These are phyloP conservation scores for Parochlus steinenii DNA, from an alignment of 2,888 invertebrate species.

Conservation along the genomic window DNA sequence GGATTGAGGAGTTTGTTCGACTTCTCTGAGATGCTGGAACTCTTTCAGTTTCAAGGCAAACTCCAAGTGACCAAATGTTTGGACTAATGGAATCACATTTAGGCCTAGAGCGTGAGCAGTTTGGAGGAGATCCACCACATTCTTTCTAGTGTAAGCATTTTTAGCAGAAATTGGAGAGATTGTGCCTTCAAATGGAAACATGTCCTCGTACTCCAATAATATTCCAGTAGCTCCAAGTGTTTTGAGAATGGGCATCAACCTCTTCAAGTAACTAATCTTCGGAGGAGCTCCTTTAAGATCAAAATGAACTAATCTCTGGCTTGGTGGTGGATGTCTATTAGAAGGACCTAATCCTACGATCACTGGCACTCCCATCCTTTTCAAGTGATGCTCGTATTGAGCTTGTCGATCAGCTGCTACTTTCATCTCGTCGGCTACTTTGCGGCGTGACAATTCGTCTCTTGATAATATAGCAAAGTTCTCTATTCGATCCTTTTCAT, in stretches of 20 bases:
- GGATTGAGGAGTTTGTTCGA: slow-evolving; percentile 36
- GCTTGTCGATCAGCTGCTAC: slow-evolving; percentile 24
- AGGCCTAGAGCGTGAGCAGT: slow-evolving; percentile 38
- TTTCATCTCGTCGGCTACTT: slow-evolving; percentile 25
- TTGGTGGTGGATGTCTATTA: slow-evolving; percentile 23
- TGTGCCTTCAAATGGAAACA: slow-evolving; percentile 53
- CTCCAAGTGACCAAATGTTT: slow-evolving; percentile 63
- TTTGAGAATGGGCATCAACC: slow-evolving; percentile 38
- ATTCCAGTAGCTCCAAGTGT: slow-evolving; percentile 55
- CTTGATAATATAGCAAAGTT: slow-evolving; percentile 28
- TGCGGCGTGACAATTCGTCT: slow-evolving; percentile 25
- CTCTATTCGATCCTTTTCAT: slow-evolving; percentile 19
- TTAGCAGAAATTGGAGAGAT: slow-evolving; percentile 37
- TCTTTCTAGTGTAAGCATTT: slow-evolving; percentile 40
- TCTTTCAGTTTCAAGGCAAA: slow-evolving; percentile 49
- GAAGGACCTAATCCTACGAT: slow-evolving; percentile 27
- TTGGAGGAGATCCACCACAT: slow-evolving; percentile 39
- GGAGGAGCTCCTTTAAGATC: slow-evolving; percentile 67
- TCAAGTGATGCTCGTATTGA: slow-evolving; percentile 27
- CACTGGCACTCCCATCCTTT: slow-evolving; percentile 28
- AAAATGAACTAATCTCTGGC: slow-evolving; percentile 47
- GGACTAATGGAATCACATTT: slow-evolving; percentile 55
- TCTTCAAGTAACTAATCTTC: slow-evolving; percentile 39
- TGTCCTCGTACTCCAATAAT: slow-evolving; percentile 63
- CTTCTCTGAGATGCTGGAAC: slow-evolving; percentile 45